These are phyloP conservation scores for Nomada hirtipes DNA, from an alignment of 2,888 invertebrate species.

Conservation along the genomic window DNA sequence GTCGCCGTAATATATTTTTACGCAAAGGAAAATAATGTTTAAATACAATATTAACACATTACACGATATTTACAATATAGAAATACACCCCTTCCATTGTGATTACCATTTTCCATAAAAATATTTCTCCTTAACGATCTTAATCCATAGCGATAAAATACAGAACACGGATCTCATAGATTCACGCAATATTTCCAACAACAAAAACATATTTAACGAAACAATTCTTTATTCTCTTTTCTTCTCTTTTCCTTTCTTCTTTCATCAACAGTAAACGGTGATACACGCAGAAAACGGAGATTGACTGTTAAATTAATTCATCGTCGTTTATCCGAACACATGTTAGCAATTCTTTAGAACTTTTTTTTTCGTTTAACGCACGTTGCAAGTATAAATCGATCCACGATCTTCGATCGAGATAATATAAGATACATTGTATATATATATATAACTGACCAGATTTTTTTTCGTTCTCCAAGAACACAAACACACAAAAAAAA, in stretches of 20 bases:
- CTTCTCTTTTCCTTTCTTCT: neutral
- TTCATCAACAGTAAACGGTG: slow-evolving; percentile 10
- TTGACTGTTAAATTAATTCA: slow-evolving; percentile 7
- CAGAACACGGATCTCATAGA: slow-evolving; percentile 8
- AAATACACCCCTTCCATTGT: slow-evolving; percentile 26
- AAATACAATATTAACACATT: slow-evolving; percentile 78
- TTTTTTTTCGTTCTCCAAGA: slow-evolving; percentile 40
- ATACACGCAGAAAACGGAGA: slow-evolving; percentile 2
- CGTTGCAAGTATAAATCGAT: neutral
- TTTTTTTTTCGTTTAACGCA: neutral
- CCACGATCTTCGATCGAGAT: slow-evolving; percentile 26
- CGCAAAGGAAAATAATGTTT: slow-evolving; percentile 66
- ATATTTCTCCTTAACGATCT: slow-evolving; percentile 8
- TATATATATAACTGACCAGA: slow-evolving; percentile 70
- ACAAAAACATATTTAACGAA: slow-evolving; percentile 7
- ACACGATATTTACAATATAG: slow-evolving; percentile 74
- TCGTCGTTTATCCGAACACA: slow-evolving; percentile 31
- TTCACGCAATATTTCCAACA: neutral
- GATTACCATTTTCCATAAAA: slow-evolving; percentile 34
- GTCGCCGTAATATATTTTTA: slow-evolving; percentile 69
- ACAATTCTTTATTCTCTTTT: slow-evolving; percentile 4
- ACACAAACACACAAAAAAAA: slow-evolving; percentile 28
- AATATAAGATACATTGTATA: too few relatives aligned
- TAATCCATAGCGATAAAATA: slow-evolving; percentile 23
- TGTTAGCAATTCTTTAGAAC: slow-evolving; percentile 4